Base-by-base conservation (phyloP, 2,888 invertebrate genomes). In the Philhelius pedissequus region DNA sequence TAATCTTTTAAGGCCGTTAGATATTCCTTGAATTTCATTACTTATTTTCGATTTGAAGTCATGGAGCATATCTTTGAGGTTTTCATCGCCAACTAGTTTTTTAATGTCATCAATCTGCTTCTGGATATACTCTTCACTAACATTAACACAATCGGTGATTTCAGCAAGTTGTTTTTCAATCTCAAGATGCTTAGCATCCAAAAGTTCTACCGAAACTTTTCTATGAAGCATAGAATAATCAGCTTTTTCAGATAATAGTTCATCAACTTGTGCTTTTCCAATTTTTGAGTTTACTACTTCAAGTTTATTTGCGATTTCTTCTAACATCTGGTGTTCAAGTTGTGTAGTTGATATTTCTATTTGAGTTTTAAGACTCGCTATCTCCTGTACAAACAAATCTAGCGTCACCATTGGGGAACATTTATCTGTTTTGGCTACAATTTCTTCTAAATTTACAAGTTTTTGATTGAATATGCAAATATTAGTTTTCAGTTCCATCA, bases 191-290 rank as follows among this genome's bases (percentile, higher is more conserved):
- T 89, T 94, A 64, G 94, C 92, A 87, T 95, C 94, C 89, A 96
- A 94, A 88, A 95, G 94, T 80, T 95, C 95, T 81, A 94, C 93
- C 0, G 96, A 96, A 7, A 96, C 96, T 89, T 96, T 96, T 45
- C 94, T 92, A 70, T 95, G 94, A 75, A 96, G 91, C 89, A 93
- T 92, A 1, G 93, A 93, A 62, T 94, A 92, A 89, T 96, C 96
- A 0, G 95, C 96, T 90, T 96, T 96, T 73, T 95, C 95, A 0
- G 95, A 95, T 87, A 96, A 92, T 2, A 95, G 94, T 80, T 95
- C 95, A 75, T 94, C 94, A 87, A 96, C 92, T 87, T 95, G 95
- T 87, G 94, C 94, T 81, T 94, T 94, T 87, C 96, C 95, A 4
- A 95, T 93, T 90, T 96, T 96, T 0, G 94, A 92, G 0, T 92